Base-by-base conservation (phyloP, 2,888 invertebrate species). In the Exocentrus adspersus region DNA sequence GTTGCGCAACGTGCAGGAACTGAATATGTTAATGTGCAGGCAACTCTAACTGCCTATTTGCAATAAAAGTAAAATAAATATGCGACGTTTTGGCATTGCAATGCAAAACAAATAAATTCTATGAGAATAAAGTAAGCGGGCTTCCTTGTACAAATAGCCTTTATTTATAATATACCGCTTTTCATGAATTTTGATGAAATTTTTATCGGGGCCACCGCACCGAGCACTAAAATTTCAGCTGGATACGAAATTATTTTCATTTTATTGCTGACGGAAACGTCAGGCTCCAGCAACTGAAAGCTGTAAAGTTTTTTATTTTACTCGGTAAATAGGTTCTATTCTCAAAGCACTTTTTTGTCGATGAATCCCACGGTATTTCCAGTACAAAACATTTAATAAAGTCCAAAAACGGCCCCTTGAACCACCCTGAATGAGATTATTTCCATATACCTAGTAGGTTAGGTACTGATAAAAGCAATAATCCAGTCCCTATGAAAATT, bases 401-500 rank as follows among this genome's bases (percentile, higher is more conserved):
- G n/a, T n/a, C n/a, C n/a, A n/a, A n/a, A n/a, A n/a, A n/a, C n/a
- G n/a, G n/a, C n/a, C n/a, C n/a, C n/a, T n/a, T n/a, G n/a, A n/a
- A n/a, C n/a, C n/a, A n/a, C n/a, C n/a, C n/a, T n/a, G n/a, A n/a
- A n/a, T n/a, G n/a, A n/a, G n/a, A n/a, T n/a, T n/a, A n/a, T n/a
- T n/a, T n/a, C n/a, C n/a, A n/a, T n/a, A n/a, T n/a, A n/a, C n/a
- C n/a, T n/a, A n/a, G n/a, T n/a, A n/a, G n/a, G n/a, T n/a, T n/a
- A n/a, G 42, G 42, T 42, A 41, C 53, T 53, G n/a, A n/a, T n/a
- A n/a, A n/a, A n/a, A n/a, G n/a, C n/a, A n/a, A n/a, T n/a, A n/a
- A n/a, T n/a, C n/a, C n/a, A n/a, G n/a, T n/a, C n/a, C n/a, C 21
- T 41, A 53, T 42, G 32, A 53, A 53, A 53, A 53, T 53, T 53